phyloP scores from a whole-genome alignment of 2,888 invertebrate species.

The Scelioninae gen. 2 region DNA sequence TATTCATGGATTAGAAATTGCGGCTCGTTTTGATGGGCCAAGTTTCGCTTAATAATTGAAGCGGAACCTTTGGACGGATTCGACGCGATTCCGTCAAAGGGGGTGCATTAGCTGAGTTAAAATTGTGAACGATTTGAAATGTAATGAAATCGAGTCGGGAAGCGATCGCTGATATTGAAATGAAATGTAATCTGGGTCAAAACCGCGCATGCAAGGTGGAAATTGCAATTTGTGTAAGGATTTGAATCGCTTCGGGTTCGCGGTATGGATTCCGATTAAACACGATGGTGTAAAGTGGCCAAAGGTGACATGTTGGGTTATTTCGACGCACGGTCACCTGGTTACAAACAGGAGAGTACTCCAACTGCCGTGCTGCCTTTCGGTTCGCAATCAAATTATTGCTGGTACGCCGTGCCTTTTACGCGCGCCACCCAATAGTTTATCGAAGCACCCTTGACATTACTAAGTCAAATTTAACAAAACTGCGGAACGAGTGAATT shows the following conservation, averaged over 20 bases:
- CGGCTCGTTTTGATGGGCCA: slow-evolving; percentile 7
- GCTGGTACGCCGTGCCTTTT: slow-evolving; percentile 54
- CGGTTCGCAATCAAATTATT: slow-evolving; percentile 55
- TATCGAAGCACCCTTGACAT: slow-evolving; percentile 57
- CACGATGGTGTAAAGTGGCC: slow-evolving; percentile 51
- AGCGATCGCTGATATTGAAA: slow-evolving; percentile 31
- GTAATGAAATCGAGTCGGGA: slow-evolving; percentile 31
- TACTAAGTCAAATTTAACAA: slow-evolving; percentile 57
- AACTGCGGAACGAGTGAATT: slow-evolving; percentile 48
- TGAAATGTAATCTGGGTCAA: slow-evolving; percentile 48
- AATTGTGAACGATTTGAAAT: slow-evolving; percentile 44
- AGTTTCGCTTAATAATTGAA: slow-evolving; percentile 26
- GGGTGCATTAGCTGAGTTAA: slow-evolving; percentile 28
- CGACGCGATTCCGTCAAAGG: slow-evolving; percentile 19
- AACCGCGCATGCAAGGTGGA: slow-evolving; percentile 42
- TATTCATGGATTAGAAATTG: not conserved
- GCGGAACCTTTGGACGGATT: slow-evolving; percentile 30
- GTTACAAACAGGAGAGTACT: slow-evolving; percentile 55
- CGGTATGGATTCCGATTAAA: slow-evolving; percentile 57
- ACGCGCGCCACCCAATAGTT: slow-evolving; percentile 53
- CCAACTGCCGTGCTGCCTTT: slow-evolving; percentile 51
- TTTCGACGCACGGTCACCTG: slow-evolving; percentile 52
- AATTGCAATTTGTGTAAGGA: slow-evolving; percentile 47
- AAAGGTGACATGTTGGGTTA: slow-evolving; percentile 54
- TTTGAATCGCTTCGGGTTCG: slow-evolving; percentile 57